These are phyloP conservation scores for Drosophila nannoptera DNA, from an alignment of 1,140 invertebrate genomes.

Conservation along the genomic window DNA sequence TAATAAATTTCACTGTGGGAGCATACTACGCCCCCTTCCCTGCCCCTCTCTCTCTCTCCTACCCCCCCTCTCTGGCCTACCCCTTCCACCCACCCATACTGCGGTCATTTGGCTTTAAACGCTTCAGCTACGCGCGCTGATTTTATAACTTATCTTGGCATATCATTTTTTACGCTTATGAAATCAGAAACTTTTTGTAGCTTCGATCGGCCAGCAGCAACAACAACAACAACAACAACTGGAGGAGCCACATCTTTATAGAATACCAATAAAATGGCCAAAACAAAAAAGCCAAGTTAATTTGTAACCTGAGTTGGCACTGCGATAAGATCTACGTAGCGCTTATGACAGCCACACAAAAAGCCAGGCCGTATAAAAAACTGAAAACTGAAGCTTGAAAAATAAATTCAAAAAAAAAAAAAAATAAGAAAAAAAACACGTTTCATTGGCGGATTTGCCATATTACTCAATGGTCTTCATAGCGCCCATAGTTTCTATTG, in stretches of 20 bases:
- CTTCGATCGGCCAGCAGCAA: slow-evolving; percentile 1
- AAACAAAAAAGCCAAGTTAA: slow-evolving; percentile 45
- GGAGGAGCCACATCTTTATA: slow-evolving; percentile 12
- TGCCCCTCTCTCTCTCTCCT: not conserved
- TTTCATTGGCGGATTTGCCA: slow-evolving; percentile 65
- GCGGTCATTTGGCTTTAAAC: slow-evolving; percentile 65
- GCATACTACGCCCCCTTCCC: slow-evolving; percentile 39
- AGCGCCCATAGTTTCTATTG: slow-evolving; percentile 51
- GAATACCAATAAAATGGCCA: slow-evolving; percentile 21
- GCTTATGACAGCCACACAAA: slow-evolving; percentile 29
- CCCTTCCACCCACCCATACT: not conserved
- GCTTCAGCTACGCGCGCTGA: slow-evolving; percentile 72
- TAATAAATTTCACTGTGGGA: slow-evolving; percentile 75
- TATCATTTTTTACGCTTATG: slow-evolving; percentile 51
- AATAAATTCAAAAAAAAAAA: slow-evolving; percentile 3
- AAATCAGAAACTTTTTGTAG: slow-evolving; percentile 56
- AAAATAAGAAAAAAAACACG: slow-evolving; percentile 45
- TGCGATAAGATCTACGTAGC: slow-evolving; percentile 54
- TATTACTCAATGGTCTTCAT: slow-evolving; percentile 64
- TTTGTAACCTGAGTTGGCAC: slow-evolving; percentile 53
- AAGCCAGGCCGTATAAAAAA: not conserved
- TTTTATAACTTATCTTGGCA: slow-evolving; percentile 60
- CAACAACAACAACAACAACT: slow-evolving; percentile 6
- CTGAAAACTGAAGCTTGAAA: not conserved
- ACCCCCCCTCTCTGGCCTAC: not conserved